A percentile compares a stretch with the other conserved stretches of the same genome.
These are phyloP conservation scores for Poecile montanus DNA, from an alignment of 2,797 vertebrate genomes.

Conservation along the genomic window DNA sequence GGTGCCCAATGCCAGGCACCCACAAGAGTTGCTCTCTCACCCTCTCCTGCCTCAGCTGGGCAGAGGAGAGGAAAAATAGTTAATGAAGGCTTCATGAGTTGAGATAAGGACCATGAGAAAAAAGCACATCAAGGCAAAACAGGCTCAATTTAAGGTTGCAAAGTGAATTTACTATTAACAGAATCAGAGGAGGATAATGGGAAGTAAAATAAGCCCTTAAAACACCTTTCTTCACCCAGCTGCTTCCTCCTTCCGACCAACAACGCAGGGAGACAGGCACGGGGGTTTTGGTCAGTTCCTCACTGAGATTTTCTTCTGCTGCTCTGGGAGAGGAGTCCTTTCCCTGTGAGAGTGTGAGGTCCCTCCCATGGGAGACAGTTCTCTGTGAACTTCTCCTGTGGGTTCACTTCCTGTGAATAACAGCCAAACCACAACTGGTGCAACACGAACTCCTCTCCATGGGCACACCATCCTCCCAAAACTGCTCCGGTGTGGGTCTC, in stretches of 20 bases:
- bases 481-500: neutral
- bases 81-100: neutral
- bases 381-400: neutral
- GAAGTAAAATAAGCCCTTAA: neutral
- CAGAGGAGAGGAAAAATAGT: neutral
- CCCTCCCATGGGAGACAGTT: neutral
- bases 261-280: neutral
- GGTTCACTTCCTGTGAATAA: neutral
- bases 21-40: neutral
- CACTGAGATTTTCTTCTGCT: neutral
- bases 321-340: neutral
- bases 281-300: neutral
- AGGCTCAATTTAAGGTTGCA: neutral
- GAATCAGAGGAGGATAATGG: neutral
- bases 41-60: neutral
- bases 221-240: neutral
- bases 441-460: neutral
- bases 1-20: neutral
- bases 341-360: neutral
- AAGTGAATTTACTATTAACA: neutral
- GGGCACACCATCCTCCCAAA: neutral
- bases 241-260: neutral
- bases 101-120: neutral
- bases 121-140: neutral
- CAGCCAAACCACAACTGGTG: too few species aligned